Evolutionary conservation across 2,113 vertebrate species (phyloP), one percentile per base, ranked within the genome.

Genomic region (Coreoperca whiteheadi): DNA sequence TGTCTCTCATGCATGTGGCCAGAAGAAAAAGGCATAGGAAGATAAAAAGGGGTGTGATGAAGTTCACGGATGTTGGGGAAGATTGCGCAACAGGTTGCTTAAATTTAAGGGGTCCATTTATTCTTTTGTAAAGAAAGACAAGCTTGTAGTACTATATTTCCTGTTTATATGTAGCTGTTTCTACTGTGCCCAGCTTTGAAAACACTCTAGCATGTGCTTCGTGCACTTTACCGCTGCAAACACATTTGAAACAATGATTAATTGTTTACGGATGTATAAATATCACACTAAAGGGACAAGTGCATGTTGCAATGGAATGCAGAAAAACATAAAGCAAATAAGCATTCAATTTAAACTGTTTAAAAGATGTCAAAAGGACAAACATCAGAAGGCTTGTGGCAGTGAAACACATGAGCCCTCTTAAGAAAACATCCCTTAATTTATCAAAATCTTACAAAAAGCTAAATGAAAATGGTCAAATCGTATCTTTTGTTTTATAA

Each of bases 161-260:
- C 61, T 81, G 48, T 84, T 78, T 81, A 30, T 79, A 68, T 72
- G 69, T 82, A n/a, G 57, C 43, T 75, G 25, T 85, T 77, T 77
- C 73, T 74, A 30, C 66, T 69, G 69, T 77, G 72, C 79, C 69
- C 86, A 67, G 82, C 81, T 83, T 74, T 57, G 70, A 80, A 87
- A 75, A 30, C 39, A 61, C 88, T 86, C 79, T 46, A 78, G 86
- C 87, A 90, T 86, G 88, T 81, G 79, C 79, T 87, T 84, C 91
- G 82, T 84, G 92, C 89, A 93, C 92, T 93, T 91, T 89, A 89
- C 73, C 54, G 76, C 84, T 84, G 78, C 77, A 79, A 63, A 75
- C 61, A 63, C 67, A 54, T 90, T 81, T 87, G 21, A 74, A 16
- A 50, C 25, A 4, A 34, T n/a, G 23, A 56, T 72, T 56, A 5